Conservation (phyloP, 2,113 vertebrate species). For the Oriolus oriolus region DNA sequence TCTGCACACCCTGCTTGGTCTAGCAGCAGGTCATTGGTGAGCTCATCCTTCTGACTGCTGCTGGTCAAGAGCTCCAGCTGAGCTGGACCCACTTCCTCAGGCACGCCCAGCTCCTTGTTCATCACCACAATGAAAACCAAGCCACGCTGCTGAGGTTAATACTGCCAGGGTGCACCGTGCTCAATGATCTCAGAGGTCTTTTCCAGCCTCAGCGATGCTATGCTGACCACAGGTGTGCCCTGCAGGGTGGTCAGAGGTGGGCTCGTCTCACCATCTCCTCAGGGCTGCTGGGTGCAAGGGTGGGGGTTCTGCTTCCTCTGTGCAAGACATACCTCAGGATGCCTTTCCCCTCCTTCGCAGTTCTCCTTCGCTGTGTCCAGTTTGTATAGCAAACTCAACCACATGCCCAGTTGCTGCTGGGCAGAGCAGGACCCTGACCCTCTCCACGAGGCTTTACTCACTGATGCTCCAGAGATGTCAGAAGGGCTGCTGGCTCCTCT, state of each 20-base stretch:
- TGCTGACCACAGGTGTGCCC: not conserved
- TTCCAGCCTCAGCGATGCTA: not conserved
- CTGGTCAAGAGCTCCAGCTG: not conserved
- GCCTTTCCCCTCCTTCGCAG: not conserved
- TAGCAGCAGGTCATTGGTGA: not conserved
- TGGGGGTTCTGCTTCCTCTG: not conserved
- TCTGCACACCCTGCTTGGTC: not conserved
- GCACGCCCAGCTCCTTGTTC: not conserved
- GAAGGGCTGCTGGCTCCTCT: not conserved
- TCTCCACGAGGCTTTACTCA: not conserved
- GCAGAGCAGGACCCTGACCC: not conserved
- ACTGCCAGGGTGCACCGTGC: rapidly evolving
- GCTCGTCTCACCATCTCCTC: not conserved
- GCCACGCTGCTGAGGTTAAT: not conserved
- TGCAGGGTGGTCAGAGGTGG: not conserved
- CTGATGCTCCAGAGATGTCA: not conserved
- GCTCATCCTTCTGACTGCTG: not conserved
- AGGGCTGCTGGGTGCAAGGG: rapidly evolving
- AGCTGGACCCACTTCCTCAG: not conserved
- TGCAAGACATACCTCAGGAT: not conserved
- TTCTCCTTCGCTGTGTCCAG: not conserved
- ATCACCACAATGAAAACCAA: not conserved
- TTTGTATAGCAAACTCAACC: not conserved
- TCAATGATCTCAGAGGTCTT: not conserved
- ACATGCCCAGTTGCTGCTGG: rapidly evolving